Percentiles rank a stretch among this genome's conserved stretches.
phyloP scores from a whole-genome alignment of 2,888 invertebrate species.

The Watsonalla binaria region DNA sequence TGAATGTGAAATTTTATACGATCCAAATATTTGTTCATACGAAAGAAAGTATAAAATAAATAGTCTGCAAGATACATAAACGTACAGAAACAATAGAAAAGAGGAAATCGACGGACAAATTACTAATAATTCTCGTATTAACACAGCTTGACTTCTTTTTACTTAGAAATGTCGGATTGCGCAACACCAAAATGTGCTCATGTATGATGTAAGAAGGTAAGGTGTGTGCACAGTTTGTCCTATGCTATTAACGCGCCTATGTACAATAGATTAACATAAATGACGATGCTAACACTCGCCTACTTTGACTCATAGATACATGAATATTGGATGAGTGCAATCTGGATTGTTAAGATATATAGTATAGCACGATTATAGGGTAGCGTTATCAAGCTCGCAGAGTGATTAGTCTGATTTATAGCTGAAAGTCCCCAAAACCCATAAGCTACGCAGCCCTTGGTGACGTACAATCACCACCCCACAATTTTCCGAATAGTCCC shows the following conservation, averaged over 20 bases:
- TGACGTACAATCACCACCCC: slow-evolving; percentile 51
- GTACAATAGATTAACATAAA: slow-evolving; percentile 4
- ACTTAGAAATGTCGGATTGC: slow-evolving; percentile 48
- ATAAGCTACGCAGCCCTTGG: slow-evolving; percentile 42
- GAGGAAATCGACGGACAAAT: slow-evolving; percentile 33
- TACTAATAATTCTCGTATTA: slow-evolving; percentile 31
- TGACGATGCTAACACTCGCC: background rate
- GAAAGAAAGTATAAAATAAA: background rate
- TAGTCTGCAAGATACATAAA: background rate
- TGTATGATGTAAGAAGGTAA: slow-evolving; percentile 47
- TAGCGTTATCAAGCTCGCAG: slow-evolving; percentile 38
- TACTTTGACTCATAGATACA: background rate
- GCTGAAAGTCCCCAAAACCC: slow-evolving; percentile 31
- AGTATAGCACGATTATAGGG: slow-evolving; percentile 23
- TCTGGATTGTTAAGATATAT: slow-evolving; percentile 13
- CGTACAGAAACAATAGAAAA: slow-evolving; percentile 1
- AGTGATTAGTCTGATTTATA: slow-evolving; percentile 62
- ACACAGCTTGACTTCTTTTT: slow-evolving; percentile 50
- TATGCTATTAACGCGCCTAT: slow-evolving; percentile 29
- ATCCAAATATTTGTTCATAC: background rate
- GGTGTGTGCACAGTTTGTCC: slow-evolving; percentile 57
- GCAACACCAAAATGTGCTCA: slow-evolving; percentile 42
- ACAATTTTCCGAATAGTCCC: slow-evolving; percentile 38
- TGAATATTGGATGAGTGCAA: background rate
- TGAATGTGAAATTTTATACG: background rate